phyloP scores from a whole-genome alignment of 2,888 invertebrate genomes.

The Pandemis cinnamomeana region DNA sequence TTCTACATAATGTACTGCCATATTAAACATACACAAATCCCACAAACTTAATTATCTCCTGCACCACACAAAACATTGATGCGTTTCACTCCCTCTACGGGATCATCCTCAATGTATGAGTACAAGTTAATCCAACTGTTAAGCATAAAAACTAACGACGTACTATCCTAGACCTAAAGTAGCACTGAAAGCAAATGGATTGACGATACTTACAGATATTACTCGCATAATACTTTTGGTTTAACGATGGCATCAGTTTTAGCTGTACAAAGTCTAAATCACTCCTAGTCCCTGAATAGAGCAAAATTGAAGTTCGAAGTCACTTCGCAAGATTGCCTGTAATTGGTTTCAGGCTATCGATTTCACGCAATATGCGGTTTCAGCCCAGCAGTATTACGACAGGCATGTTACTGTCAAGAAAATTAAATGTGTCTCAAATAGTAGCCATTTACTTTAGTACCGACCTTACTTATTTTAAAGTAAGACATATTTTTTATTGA shows the following conservation, averaged over 20 bases:
- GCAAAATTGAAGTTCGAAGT: constrained; percentile 11
- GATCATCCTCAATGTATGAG: too few relatives aligned
- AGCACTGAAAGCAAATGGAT: too few relatives aligned
- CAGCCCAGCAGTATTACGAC: not conserved
- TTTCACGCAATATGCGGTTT: constrained; percentile 23
- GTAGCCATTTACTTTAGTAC: not conserved
- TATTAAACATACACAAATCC: too few relatives aligned
- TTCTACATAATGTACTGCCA: too few relatives aligned
- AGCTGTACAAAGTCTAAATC: not conserved
- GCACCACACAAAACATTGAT: too few relatives aligned
- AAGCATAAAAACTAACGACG: too few relatives aligned
- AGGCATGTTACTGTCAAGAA: constrained; percentile 5
- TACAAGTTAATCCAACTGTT: too few relatives aligned
- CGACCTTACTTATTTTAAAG: not conserved
- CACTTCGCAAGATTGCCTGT: constrained; percentile 23
- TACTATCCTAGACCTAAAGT: too few relatives aligned
- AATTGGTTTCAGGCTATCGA: constrained; percentile 27
- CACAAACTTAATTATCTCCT: too few relatives aligned
- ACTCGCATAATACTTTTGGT: not conserved
- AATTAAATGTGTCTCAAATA: not conserved
- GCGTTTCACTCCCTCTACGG: too few relatives aligned
- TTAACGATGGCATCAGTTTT: not conserved
- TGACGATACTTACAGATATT: too few relatives aligned
- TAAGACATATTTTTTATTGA: not conserved
- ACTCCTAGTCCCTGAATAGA: not conserved